Evolutionary conservation across 2,888 invertebrate species (phyloP).

Genomic region (Stenoptilia bipunctidactyla): DNA sequence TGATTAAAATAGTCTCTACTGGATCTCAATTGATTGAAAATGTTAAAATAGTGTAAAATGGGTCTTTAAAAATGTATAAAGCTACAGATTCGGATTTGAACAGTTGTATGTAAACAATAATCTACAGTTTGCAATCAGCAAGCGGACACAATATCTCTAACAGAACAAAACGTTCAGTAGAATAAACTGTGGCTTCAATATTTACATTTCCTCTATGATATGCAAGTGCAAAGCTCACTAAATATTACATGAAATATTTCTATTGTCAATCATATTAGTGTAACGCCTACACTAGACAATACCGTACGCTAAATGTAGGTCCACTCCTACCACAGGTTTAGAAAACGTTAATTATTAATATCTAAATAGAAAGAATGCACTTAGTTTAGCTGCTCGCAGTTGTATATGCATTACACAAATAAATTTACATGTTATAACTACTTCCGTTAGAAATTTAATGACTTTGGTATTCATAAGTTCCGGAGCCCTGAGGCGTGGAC

Average conservation of each 20-base stretch:
- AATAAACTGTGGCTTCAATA: slow-evolving; percentile 18
- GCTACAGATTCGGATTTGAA: neutral
- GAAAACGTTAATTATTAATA: slow-evolving; percentile 42
- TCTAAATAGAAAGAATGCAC: slow-evolving; percentile 45
- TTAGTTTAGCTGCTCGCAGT: slow-evolving; percentile 63
- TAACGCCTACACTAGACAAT: slow-evolving; percentile 44
- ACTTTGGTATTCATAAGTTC: slow-evolving; percentile 63
- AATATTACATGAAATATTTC: slow-evolving; percentile 43
- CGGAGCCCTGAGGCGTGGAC: slow-evolving; percentile 17
- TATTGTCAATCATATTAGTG: slow-evolving; percentile 36
- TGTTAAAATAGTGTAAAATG: neutral
- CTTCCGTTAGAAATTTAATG: slow-evolving; percentile 61
- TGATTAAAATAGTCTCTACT: neutral
- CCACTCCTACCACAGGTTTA: slow-evolving; percentile 26
- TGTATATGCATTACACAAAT: slow-evolving; percentile 60
- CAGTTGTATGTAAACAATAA: neutral
- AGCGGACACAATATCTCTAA: neutral
- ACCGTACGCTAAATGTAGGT: slow-evolving; percentile 30
- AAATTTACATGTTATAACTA: slow-evolving; percentile 50
- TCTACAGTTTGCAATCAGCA: neutral
- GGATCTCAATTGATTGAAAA: neutral
- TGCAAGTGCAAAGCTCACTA: slow-evolving; percentile 72
- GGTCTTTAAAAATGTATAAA: neutral
- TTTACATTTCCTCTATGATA: slow-evolving; percentile 63
- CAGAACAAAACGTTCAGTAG: neutral